A percentile compares a stretch with the other conserved stretches of the same genome.
Conservation (phyloP, 2,888 invertebrate genomes). For the Drosophila mayaguana region DNA sequence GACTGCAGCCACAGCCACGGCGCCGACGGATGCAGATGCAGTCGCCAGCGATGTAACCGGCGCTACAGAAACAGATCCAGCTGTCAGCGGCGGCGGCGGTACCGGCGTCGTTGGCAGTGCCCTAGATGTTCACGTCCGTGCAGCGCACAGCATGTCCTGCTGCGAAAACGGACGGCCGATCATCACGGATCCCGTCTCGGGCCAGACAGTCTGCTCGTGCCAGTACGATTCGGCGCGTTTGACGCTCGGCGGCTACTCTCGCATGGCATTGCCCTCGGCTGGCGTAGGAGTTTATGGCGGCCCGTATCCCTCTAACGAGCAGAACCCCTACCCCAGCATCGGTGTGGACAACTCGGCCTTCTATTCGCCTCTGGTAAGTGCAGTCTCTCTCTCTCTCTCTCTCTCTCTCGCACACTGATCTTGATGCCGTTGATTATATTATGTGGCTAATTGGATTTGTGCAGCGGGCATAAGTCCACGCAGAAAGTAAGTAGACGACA, state of each 20-base stretch:
- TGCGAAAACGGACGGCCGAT: conserved; percentile 96
- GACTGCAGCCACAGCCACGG: conserved; percentile 44
- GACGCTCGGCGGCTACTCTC: conserved; percentile 92
- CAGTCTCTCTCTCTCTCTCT: background rate
- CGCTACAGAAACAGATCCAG: conserved; percentile 59
- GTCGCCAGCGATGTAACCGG: conserved; percentile 52
- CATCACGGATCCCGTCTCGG: conserved; percentile 96
- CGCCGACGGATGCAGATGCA: conserved; percentile 58
- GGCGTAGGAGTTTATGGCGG: conserved; percentile 93
- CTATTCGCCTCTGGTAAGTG: conserved; percentile 97
- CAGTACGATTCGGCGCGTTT: conserved; percentile 96
- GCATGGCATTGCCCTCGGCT: conserved; percentile 88
- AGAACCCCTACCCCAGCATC: conserved; percentile 96
- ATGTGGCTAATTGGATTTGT: conserved; percentile 72
- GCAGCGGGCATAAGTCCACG: conserved; percentile 64
- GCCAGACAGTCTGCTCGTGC: conserved; percentile 97
- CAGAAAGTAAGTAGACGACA: conserved; percentile 74
- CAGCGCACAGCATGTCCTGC: conserved; percentile 86
- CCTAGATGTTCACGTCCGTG: conserved; percentile 53
- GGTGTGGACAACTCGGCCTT: conserved; percentile 97
- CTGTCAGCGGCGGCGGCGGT: conserved; percentile 19
- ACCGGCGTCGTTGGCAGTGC: conserved; percentile 37
- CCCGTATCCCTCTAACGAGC: conserved; percentile 95
- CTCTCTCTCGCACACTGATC: background rate
- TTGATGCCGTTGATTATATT: conserved; percentile 30